phyloP scores from a whole-genome alignment of 2,113 vertebrate genomes.

The Prochilodus magdalenae region DNA sequence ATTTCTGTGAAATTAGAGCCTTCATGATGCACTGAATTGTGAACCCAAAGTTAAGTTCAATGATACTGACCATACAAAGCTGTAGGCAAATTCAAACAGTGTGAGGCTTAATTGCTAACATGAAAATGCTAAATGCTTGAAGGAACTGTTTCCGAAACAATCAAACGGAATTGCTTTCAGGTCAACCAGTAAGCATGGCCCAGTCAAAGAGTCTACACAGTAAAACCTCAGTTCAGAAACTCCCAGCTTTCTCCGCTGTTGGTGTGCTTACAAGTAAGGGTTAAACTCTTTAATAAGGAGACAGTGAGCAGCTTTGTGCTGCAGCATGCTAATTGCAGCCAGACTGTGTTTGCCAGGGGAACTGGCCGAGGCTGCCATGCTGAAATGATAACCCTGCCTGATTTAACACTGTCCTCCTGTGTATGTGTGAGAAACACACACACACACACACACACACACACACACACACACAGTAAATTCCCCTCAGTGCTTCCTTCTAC shows the following conservation, averaged over 20 bases:
- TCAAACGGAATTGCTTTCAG: too few relatives aligned
- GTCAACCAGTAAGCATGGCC: too few relatives aligned
- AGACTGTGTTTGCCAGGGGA: slow-evolving; percentile 43
- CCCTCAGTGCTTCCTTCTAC: slow-evolving; percentile 9
- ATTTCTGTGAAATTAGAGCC: too few relatives aligned
- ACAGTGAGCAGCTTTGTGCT: slow-evolving; percentile 24
- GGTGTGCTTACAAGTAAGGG: slow-evolving; percentile 3
- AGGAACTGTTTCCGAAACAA: too few relatives aligned
- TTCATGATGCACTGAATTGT: too few relatives aligned
- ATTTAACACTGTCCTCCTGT: slow-evolving; percentile 7
- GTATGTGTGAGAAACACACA: background rate
- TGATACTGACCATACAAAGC: too few relatives aligned
- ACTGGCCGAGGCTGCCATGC: slow-evolving; percentile 2
- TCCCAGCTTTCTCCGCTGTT: background rate
- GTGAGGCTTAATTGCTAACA: too few relatives aligned
- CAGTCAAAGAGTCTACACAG: background rate
- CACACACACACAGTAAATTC: slow-evolving; percentile 4
- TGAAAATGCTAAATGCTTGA: too few relatives aligned
- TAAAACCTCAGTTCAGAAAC: background rate
- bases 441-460: slow-evolving; percentile 10
- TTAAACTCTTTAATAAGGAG: slow-evolving; percentile 35
- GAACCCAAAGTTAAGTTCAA: too few relatives aligned
- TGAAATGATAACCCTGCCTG: slow-evolving; percentile 10
- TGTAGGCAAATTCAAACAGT: too few relatives aligned
- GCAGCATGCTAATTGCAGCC: slow-evolving; percentile 48